phyloP scores from a whole-genome alignment of 2,797 vertebrate species.

The Hephaestus fuliginosus region DNA sequence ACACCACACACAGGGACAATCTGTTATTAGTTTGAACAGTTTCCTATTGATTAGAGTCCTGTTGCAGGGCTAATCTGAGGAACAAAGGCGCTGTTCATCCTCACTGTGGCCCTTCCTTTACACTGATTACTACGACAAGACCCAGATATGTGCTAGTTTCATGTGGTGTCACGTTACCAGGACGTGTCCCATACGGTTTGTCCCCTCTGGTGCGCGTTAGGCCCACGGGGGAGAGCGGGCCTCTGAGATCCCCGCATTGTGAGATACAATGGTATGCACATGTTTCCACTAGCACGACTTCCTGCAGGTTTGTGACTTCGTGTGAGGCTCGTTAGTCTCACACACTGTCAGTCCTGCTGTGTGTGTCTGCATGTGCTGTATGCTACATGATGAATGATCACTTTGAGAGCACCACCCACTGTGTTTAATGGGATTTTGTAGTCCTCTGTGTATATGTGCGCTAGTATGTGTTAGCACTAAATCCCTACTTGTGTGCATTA shows the following conservation, averaged over 20 bases:
- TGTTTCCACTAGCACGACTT: slow-evolving; percentile 62
- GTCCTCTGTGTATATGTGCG: slow-evolving; percentile 3
- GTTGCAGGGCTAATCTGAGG: slow-evolving; percentile 23
- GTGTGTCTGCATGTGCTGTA: neutral
- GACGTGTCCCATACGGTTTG: slow-evolving; percentile 38
- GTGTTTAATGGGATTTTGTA: slow-evolving; percentile 5
- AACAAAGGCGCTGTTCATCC: slow-evolving; percentile 51
- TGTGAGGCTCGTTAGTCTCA: slow-evolving; percentile 58
- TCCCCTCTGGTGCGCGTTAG: slow-evolving; percentile 30
- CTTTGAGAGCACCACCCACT: slow-evolving; percentile 9
- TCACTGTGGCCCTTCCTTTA: slow-evolving; percentile 10
- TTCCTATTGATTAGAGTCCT: slow-evolving; percentile 44
- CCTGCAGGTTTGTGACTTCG: slow-evolving; percentile 54
- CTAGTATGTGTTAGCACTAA: neutral
- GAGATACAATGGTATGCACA: slow-evolving; percentile 67
- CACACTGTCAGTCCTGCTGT: slow-evolving; percentile 7
- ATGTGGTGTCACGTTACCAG: slow-evolving; percentile 48
- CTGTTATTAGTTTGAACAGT: slow-evolving; percentile 48
- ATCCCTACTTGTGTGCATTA: neutral
- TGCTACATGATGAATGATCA: slow-evolving; percentile 13
- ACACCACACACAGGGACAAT: slow-evolving; percentile 30
- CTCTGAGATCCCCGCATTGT: slow-evolving; percentile 41
- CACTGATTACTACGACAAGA: slow-evolving; percentile 50
- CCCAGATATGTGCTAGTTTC: slow-evolving; percentile 42
- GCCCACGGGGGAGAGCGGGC: slow-evolving; percentile 35